A percentile compares a stretch with the other conserved stretches of the same genome.
Conservation (phyloP, 2,797 vertebrate genomes). For the Helostoma temminkii region DNA sequence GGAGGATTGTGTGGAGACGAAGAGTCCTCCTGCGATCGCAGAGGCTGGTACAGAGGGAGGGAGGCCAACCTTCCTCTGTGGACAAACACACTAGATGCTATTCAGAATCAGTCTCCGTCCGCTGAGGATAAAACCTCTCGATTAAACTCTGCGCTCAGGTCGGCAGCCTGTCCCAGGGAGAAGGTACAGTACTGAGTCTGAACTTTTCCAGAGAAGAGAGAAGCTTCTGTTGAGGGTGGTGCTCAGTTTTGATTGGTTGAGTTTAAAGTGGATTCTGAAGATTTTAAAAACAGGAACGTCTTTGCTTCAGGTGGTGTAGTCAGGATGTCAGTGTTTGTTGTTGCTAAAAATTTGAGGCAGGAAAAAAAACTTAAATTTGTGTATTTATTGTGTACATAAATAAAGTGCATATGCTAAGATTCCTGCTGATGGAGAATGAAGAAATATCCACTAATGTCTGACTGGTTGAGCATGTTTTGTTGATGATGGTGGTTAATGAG, state of each 20-base stretch:
- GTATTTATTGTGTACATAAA: too few relatives aligned
- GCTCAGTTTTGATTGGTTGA: not conserved
- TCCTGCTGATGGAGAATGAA: too few relatives aligned
- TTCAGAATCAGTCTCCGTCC: slow-evolving; percentile 36
- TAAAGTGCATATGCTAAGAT: too few relatives aligned
- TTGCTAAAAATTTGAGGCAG: not conserved
- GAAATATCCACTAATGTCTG: too few relatives aligned
- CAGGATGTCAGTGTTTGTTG: not conserved
- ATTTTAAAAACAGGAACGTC: not conserved
- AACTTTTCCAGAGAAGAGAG: not conserved
- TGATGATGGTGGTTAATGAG: too few relatives aligned
- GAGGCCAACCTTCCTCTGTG: not conserved
- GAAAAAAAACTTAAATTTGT: not conserved
- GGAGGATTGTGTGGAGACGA: slow-evolving; percentile 62
- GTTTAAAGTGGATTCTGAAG: not conserved
- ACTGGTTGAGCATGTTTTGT: too few relatives aligned
- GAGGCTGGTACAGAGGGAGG: slow-evolving; percentile 70
- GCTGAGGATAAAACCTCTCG: not conserved
- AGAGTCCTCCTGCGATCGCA: slow-evolving; percentile 55
- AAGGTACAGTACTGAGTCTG: slow-evolving; percentile 23
- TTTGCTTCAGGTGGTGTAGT: too few relatives aligned
- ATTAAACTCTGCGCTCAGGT: slow-evolving; percentile 1
- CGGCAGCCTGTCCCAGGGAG: not conserved
- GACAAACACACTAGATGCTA: slow-evolving; percentile 38
- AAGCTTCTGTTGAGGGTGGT: not conserved